These are phyloP conservation scores for Caradrina clavipalpis DNA, from an alignment of 2,888 invertebrate genomes.

Conservation along the genomic window DNA sequence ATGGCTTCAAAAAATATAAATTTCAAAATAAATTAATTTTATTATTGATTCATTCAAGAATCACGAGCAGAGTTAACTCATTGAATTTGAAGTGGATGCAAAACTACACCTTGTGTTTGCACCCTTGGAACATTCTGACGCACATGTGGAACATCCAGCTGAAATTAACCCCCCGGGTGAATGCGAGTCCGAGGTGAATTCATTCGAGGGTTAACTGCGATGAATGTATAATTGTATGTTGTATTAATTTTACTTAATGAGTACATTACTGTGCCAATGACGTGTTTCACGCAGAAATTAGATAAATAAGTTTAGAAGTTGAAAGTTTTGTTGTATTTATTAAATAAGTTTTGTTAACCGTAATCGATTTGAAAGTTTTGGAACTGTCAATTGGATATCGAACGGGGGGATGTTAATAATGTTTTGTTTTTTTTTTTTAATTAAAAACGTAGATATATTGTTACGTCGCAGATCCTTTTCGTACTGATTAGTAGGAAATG, in stretches of 20 bases:
- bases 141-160: conserved; percentile 66
- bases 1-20: too few relatives aligned
- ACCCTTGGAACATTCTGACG: conserved; percentile 73
- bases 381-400: conserved; percentile 1
- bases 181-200: conserved; percentile 40
- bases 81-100: too few relatives aligned
- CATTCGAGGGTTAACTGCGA: conserved; percentile 51
- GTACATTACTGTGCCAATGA: conserved; percentile 10
- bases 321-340: conserved; percentile 17
- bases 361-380: conserved; percentile 22
- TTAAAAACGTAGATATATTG: too few relatives aligned
- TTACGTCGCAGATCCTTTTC: too few relatives aligned
- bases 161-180: conserved; percentile 70
- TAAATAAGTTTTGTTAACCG: conserved; percentile 19
- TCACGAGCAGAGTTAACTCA: too few relatives aligned
- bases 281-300: conserved; percentile 13
- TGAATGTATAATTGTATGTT: conserved; percentile 60
- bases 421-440: too few relatives aligned
- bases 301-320: conserved; percentile 12
- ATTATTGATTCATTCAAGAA: too few relatives aligned
- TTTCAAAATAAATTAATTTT: too few relatives aligned
- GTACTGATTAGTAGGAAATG: too few relatives aligned
- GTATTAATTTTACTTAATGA: conserved; percentile 66
- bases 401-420: not conserved
- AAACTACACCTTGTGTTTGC: too few relatives aligned